Percentiles rank a stretch among this genome's conserved stretches.
Evolutionary conservation across 2,797 vertebrate genomes (phyloP).

Genomic region (Dromococcyx pavoninus): DNA sequence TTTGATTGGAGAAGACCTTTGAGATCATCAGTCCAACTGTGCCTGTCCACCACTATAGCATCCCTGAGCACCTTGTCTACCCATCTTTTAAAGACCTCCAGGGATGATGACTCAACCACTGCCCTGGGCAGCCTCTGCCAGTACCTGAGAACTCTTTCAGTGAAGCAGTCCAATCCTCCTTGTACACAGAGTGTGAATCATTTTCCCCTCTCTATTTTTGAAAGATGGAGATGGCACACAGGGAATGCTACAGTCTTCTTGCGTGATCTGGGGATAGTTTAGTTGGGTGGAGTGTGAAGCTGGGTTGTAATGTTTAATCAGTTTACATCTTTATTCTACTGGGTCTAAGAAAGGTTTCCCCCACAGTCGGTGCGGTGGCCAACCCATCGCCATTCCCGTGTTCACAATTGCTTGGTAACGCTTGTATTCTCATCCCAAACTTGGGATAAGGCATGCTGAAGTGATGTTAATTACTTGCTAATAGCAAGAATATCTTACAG

Average conservation of each 20-base stretch:
- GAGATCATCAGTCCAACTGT: too few relatives aligned
- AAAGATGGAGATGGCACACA: not conserved
- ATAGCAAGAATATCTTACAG: not conserved
- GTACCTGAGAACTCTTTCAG: too few relatives aligned
- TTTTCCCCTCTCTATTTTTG: not conserved
- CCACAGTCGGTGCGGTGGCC: not conserved
- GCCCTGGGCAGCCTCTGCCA: too few relatives aligned
- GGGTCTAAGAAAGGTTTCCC: not conserved
- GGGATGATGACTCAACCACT: too few relatives aligned
- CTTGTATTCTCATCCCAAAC: rapidly evolving
- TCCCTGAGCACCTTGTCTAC: too few relatives aligned
- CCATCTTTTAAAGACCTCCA: too few relatives aligned
- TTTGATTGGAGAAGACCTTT: too few relatives aligned
- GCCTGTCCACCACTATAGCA: too few relatives aligned
- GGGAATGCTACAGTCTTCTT: too few relatives aligned
- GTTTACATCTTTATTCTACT: not conserved
- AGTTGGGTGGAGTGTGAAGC: not conserved
- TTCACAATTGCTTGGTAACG: not conserved
- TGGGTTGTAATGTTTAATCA: not conserved
- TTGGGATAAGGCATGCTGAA: not conserved
- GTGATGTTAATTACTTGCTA: not conserved
- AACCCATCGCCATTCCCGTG: rapidly evolving
- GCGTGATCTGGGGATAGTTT: rapidly evolving
- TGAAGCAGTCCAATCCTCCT: not conserved
- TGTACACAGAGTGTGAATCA: not conserved